These are phyloP conservation scores for Channa striata DNA, from an alignment of 2,797 vertebrate genomes.

Conservation along the genomic window DNA sequence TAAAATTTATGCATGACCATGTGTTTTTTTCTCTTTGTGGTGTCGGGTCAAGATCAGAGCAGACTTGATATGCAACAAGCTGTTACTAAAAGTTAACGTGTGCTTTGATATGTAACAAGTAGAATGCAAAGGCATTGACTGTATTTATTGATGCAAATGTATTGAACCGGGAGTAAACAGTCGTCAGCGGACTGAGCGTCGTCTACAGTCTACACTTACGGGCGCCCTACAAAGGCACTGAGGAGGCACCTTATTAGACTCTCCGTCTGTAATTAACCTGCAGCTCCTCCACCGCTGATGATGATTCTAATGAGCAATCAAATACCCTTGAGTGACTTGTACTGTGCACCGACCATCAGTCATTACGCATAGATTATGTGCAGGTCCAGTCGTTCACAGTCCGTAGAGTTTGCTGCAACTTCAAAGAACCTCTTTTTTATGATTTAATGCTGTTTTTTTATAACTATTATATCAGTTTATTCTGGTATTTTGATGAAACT, in stretches of 20 bases:
- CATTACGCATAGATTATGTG: slow-evolving; percentile 21
- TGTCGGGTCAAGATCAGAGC: slow-evolving; percentile 12
- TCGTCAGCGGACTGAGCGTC: slow-evolving; percentile 29
- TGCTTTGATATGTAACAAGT: slow-evolving; percentile 16
- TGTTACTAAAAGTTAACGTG: slow-evolving; percentile 18
- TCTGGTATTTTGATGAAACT: not conserved
- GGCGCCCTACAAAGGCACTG: slow-evolving; percentile 45
- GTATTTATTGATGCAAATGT: slow-evolving; percentile 4
- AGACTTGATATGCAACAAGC: slow-evolving; percentile 14
- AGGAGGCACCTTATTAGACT: slow-evolving; percentile 58
- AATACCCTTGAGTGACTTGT: slow-evolving; percentile 60
- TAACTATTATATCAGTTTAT: not conserved
- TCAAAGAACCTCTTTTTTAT: not conserved
- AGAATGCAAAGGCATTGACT: slow-evolving; percentile 21
- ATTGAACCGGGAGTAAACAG: slow-evolving; percentile 13
- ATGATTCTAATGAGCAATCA: slow-evolving; percentile 71
- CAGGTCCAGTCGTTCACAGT: slow-evolving; percentile 3
- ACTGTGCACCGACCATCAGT: slow-evolving; percentile 65
- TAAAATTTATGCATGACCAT: slow-evolving; percentile 16
- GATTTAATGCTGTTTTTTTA: not conserved
- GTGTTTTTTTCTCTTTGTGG: slow-evolving; percentile 21
- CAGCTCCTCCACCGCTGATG: slow-evolving; percentile 54
- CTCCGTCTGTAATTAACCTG: slow-evolving; percentile 71
- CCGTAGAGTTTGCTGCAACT: not conserved
- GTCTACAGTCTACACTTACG: slow-evolving; percentile 37